Percentiles rank a stretch among this genome's conserved stretches.
These are phyloP conservation scores for Acomys russatus DNA, from an alignment of 2,797 vertebrate species.

Conservation along the genomic window DNA sequence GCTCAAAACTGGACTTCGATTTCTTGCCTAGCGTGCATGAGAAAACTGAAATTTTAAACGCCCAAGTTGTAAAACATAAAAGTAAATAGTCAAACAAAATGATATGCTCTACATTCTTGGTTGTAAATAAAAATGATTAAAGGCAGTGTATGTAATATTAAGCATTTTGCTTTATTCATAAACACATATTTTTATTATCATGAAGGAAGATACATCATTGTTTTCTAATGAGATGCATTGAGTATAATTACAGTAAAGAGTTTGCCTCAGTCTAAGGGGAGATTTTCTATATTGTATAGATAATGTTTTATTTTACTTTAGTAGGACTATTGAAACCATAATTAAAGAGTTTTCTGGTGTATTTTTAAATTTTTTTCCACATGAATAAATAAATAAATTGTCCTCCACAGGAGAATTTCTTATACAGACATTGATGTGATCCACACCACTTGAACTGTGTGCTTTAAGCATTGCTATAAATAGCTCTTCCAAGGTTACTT, in stretches of 20 bases:
- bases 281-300: conserved; percentile 54
- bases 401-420: conserved; percentile 52
- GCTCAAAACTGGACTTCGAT: not conserved
- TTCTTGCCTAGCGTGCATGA: not conserved
- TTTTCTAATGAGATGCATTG: not conserved
- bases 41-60: not conserved
- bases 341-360: conserved; percentile 67
- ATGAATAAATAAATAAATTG: not conserved
- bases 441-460: conserved; percentile 76
- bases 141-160: not conserved
- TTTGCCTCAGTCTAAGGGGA: conserved; percentile 58
- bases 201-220: not conserved
- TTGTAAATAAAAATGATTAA: conserved; percentile 20
- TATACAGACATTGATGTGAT: conserved; percentile 66
- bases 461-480: conserved; percentile 79
- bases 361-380: conserved; percentile 73
- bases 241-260: conserved; percentile 20
- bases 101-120: not conserved
- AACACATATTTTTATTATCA: not conserved
- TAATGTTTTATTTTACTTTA: conserved; percentile 62
- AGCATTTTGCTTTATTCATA: not conserved
- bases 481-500: conserved; percentile 82
- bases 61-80: no score
- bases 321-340: conserved; percentile 47
- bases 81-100: not conserved